Percentiles rank a stretch among this genome's conserved stretches.
Conservation (phyloP, 2,888 invertebrate genomes). For the Anodontia alba region DNA sequence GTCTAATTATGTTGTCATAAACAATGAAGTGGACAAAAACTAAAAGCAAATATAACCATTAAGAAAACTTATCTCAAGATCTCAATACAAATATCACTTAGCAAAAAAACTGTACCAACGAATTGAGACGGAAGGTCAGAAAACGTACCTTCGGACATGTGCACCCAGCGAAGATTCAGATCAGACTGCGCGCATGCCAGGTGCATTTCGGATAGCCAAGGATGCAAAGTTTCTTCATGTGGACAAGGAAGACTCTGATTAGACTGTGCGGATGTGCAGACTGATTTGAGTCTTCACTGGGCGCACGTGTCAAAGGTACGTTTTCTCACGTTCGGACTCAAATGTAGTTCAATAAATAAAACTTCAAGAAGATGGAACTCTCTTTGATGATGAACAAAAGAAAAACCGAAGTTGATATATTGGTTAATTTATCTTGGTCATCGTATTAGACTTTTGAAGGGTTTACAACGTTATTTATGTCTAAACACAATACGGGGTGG, state of each 20-base stretch:
- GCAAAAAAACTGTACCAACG: background rate
- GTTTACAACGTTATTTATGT: constrained; percentile 48
- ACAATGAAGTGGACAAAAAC: background rate
- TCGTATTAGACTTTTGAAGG: constrained; percentile 26
- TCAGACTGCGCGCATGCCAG: no score
- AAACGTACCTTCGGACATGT: no score
- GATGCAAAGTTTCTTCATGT: no score
- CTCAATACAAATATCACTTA: background rate
- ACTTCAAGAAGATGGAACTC: background rate
- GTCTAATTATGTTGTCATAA: constrained; percentile 4
- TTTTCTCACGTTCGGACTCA: no score
- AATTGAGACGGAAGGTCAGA: no score
- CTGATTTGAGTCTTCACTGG: no score
- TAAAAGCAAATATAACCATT: background rate
- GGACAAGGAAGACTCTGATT: no score
- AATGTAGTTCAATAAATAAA: background rate
- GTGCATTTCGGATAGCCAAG: no score
- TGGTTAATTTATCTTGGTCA: background rate
- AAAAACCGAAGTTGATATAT: background rate
- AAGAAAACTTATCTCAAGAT: background rate
- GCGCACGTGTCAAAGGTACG: no score
- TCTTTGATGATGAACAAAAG: constrained; percentile 4
- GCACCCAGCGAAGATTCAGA: no score
- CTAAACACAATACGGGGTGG: constrained; percentile 17
- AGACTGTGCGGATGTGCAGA: no score